phyloP scores from a whole-genome alignment of 2,888 invertebrate species.

The Sylvicola fuscatus region DNA sequence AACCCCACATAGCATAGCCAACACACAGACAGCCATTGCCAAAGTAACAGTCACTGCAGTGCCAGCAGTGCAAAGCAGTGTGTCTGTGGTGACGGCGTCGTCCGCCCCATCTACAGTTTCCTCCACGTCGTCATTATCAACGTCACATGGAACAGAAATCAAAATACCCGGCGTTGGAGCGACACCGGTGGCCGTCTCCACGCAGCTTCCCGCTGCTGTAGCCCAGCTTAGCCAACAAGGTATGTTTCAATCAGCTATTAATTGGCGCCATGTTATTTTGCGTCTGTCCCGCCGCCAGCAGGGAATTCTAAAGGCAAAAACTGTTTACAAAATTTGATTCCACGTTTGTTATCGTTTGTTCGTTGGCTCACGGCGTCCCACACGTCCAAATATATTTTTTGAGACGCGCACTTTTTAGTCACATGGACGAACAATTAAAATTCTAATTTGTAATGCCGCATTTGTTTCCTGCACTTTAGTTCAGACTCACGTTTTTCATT shows the following conservation, averaged over 20 bases:
- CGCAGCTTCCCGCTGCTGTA: slow-evolving; percentile 36
- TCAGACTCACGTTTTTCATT: no score
- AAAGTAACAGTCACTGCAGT: neutral
- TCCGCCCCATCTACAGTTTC: slow-evolving; percentile 4
- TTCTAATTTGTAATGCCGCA: no score
- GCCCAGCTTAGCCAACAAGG: slow-evolving; percentile 38
- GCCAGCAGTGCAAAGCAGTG: neutral
- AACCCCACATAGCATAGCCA: no score
- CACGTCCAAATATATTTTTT: no score
- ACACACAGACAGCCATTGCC: no score
- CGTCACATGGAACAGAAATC: slow-evolving; percentile 31
- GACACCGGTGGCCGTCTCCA: slow-evolving; percentile 37
- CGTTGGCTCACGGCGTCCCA: neutral
- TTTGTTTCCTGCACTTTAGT: no score
- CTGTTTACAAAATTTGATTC: neutral
- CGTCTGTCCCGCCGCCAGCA: no score
- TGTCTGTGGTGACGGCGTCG: neutral
- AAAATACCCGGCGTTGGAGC: slow-evolving; percentile 35
- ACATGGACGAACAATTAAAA: no score
- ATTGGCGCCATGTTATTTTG: no score
- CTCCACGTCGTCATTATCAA: slow-evolving; percentile 9
- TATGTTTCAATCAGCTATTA: slow-evolving; percentile 11
- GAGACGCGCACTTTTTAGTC: no score
- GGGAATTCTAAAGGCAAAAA: no score
- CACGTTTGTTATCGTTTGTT: neutral